Conservation (phyloP, 2,113 vertebrate species). For the Myxocyprinus asiaticus region DNA sequence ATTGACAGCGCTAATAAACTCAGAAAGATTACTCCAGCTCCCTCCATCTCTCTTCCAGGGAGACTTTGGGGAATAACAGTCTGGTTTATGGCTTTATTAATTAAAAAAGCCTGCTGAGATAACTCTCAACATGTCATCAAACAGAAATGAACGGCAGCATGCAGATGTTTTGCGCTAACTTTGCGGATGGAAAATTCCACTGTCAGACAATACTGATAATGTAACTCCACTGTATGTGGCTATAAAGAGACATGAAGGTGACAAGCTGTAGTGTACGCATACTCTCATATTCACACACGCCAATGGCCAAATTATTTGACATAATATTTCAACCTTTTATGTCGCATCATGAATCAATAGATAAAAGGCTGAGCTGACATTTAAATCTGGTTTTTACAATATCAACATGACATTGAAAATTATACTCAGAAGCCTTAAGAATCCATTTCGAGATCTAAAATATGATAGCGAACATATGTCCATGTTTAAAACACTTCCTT, state of each 20-base stretch:
- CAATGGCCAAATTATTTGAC: conserved; percentile 59
- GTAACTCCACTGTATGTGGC: conserved; percentile 43
- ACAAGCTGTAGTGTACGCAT: conserved; percentile 14
- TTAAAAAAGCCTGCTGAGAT: conserved; percentile 62
- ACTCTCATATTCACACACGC: conserved; percentile 40
- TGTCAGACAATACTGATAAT: conserved; percentile 53
- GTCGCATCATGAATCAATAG: conserved; percentile 59
- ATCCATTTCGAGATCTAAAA: conserved; percentile 43
- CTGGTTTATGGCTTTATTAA: conserved; percentile 70
- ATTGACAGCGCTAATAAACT: conserved; percentile 74
- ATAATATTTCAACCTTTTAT: conserved; percentile 59
- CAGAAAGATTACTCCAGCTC: conserved; percentile 40
- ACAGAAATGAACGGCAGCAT: conserved; percentile 56
- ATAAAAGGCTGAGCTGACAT: conserved; percentile 63
- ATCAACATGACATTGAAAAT: conserved; percentile 60
- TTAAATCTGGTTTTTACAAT: conserved; percentile 58
- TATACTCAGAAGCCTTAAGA: conserved; percentile 50
- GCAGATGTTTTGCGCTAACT: conserved; percentile 56
- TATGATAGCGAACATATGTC: conserved; percentile 24
- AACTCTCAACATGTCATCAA: conserved; percentile 56
- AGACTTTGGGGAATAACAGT: conserved; percentile 52
- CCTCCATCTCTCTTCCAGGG: conserved; percentile 17
- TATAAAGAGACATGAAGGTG: conserved; percentile 50
- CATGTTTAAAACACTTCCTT: conserved; percentile 19
- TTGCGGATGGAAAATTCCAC: conserved; percentile 64